These are phyloP conservation scores for Coilia nasus DNA, from an alignment of 2,797 vertebrate genomes.

Conservation along the genomic window DNA sequence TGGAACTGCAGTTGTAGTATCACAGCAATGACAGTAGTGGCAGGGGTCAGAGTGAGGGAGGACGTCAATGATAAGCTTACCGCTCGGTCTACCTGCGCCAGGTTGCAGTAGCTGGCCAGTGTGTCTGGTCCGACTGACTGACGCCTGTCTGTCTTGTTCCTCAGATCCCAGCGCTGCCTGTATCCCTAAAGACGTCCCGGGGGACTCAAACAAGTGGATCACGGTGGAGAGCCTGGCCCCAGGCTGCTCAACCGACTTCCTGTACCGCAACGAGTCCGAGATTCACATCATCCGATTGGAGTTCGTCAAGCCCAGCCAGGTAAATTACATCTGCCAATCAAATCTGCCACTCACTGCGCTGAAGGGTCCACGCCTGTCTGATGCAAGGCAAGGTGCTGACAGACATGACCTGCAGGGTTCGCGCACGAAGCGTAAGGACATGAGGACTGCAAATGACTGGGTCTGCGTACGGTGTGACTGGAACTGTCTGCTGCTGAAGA, in stretches of 20 bases:
- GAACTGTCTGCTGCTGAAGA: too few relatives aligned
- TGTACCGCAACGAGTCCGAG: slow-evolving; percentile 50
- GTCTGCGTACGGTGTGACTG: too few relatives aligned
- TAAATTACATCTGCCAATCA: neutral
- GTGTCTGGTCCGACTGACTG: neutral
- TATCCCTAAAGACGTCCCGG: slow-evolving; percentile 28
- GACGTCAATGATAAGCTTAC: too few relatives aligned
- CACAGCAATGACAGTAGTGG: too few relatives aligned
- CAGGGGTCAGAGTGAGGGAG: too few relatives aligned
- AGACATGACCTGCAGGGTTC: too few relatives aligned
- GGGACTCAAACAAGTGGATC: slow-evolving; percentile 50
- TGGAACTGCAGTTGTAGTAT: too few relatives aligned
- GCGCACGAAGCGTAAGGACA: too few relatives aligned
- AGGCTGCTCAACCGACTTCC: slow-evolving; percentile 73
- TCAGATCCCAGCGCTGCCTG: slow-evolving; percentile 68
- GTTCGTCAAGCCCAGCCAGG: neutral
- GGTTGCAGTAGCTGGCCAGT: neutral
- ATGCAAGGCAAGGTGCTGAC: too few relatives aligned
- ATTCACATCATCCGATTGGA: slow-evolving; percentile 74
- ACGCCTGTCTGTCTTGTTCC: slow-evolving; percentile 33
- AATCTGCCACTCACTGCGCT: neutral
- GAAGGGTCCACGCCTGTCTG: neutral
- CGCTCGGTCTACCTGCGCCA: too few relatives aligned
- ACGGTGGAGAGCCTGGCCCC: slow-evolving; percentile 51
- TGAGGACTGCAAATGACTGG: too few relatives aligned